Evolutionary conservation across 2,797 vertebrate species (phyloP).

Genomic region (Gadopsis marmoratus): DNA sequence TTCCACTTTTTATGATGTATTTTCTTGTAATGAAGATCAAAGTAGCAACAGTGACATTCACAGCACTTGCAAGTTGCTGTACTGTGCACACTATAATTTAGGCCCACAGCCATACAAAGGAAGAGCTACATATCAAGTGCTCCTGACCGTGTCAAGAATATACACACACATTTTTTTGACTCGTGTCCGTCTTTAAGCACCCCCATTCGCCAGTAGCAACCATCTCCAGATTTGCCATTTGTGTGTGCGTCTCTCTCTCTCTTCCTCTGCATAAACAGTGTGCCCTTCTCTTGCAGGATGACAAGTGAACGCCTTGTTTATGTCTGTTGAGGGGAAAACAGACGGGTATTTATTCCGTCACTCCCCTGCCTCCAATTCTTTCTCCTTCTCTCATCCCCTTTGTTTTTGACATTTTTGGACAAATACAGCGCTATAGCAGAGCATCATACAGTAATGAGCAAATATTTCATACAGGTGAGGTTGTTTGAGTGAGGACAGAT

Average conservation of each 20-base stretch:
- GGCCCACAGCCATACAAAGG: constrained; percentile 6
- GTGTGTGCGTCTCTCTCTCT: constrained; percentile 51
- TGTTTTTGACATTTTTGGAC: constrained; percentile 44
- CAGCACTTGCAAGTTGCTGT: background rate
- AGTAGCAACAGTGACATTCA: background rate
- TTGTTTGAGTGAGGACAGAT: constrained; percentile 35
- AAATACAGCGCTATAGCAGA: constrained; percentile 21
- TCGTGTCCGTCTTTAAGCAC: constrained; percentile 38
- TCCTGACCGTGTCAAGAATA: constrained; percentile 29
- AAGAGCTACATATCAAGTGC: constrained; percentile 24
- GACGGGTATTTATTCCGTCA: constrained; percentile 69
- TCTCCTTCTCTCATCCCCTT: constrained; percentile 29
- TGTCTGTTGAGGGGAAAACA: constrained; percentile 78
- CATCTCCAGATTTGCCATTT: constrained; percentile 65
- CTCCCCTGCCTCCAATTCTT: constrained; percentile 49
- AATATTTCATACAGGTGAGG: constrained; percentile 46
- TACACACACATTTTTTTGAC: constrained; percentile 33
- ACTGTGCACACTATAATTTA: constrained; percentile 4
- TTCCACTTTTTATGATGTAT: constrained; percentile 7
- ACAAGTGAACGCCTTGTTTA: constrained; percentile 82
- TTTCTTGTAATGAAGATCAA: constrained; percentile 1
- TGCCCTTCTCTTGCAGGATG: constrained; percentile 68
- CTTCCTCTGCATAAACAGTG: constrained; percentile 67
- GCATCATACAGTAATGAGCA: constrained; percentile 39
- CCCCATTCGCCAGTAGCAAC: constrained; percentile 40